Evolutionary conservation across 2,888 invertebrate genomes (phyloP), one percentile per base, ranked within the genome.

Genomic region (Oscheius myriophilus): DNA sequence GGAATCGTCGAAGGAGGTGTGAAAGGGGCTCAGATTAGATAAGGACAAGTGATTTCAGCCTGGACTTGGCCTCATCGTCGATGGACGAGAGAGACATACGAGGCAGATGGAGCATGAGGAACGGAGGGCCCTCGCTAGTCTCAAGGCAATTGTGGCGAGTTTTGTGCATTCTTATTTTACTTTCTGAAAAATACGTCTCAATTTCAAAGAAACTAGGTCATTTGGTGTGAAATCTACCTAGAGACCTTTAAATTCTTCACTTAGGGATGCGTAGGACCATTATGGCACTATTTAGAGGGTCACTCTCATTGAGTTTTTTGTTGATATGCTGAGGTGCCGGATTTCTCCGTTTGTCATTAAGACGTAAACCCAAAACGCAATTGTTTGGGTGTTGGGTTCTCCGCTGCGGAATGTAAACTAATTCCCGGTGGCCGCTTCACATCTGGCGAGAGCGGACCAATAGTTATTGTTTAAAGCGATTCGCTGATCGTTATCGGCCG

Each of bases 1-100:
- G 54, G 54, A 65, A 7, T 70, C 72, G 6, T 51, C 61, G 0
- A 74, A 68, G 46, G 76, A 76, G 72, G 75, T 75, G 54, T n/a
- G 12, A 46, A 46, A 46, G 16, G 18, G 61, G 25, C 46, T 46
- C 12, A 18, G 49, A 46, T 61, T n/a, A 46, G 49, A 49, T 46
- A 49, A 61, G 46, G 25, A 12, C 4, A 18, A 25, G 21, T n/a
- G 23, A 45, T 66, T 66, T 55, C 66, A 67, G 66, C 66, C 55
- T 11, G 66, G 66, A 12, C 42, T 66, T 7, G 33, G 42, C 26
- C 51, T 66, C n/a, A n/a, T 66, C 12, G 25, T 33, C 23, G 66
- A 66, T 49, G 66, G 52, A 23, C 46, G 53, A 39, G 41, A 21
- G 9, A 25, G 49, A 18, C 57, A 66, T 21, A 33, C 33, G 41